phyloP scores from a whole-genome alignment of 2,113 vertebrate species.

The Petroica traversi region DNA sequence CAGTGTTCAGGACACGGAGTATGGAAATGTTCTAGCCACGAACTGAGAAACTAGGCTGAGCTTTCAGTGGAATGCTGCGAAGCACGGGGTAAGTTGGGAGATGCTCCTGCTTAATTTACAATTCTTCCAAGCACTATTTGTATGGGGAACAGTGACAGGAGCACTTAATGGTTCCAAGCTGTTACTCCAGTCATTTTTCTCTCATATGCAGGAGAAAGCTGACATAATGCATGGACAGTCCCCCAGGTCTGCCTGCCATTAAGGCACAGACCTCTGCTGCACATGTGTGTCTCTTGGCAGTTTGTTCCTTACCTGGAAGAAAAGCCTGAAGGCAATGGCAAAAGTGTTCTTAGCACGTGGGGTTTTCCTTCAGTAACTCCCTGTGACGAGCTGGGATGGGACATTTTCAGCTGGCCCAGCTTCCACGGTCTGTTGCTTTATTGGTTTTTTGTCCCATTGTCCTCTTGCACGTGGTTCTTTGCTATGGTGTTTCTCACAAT shows the following conservation, averaged over 20 bases:
- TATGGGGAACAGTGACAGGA: background rate
- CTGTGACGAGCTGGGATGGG: background rate
- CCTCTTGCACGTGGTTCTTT: background rate
- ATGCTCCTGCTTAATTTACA: background rate
- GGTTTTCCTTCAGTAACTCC: background rate
- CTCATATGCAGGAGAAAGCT: background rate
- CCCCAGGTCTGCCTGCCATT: background rate
- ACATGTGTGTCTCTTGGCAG: background rate
- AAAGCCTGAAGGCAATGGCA: background rate
- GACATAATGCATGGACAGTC: background rate
- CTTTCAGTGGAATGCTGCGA: background rate
- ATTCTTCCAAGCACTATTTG: background rate
- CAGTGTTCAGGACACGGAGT: background rate
- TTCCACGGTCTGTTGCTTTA: background rate
- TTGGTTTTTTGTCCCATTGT: background rate
- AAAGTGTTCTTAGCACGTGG: background rate
- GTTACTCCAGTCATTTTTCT: background rate
- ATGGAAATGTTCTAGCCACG: background rate
- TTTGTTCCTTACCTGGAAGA: background rate
- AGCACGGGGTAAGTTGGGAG: background rate
- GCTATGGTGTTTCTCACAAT: background rate
- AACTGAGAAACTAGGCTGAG: background rate
- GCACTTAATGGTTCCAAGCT: background rate
- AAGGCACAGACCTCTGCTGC: background rate
- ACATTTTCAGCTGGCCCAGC: background rate